Conservation (phyloP, 2,113 vertebrate species). For the Thalassarche chlororhynchos region DNA sequence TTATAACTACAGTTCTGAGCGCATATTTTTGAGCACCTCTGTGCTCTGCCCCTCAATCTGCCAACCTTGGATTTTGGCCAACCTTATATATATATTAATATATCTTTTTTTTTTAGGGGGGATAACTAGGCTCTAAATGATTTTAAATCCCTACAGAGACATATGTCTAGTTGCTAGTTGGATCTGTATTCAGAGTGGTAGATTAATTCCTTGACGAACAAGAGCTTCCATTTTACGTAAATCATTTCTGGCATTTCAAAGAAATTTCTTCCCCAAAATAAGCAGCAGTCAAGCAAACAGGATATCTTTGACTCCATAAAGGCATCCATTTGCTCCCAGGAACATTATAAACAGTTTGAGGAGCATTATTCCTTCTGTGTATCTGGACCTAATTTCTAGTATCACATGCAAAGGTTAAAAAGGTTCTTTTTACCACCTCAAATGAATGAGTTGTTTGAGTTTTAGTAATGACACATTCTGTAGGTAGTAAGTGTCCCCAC, state of each 20-base stretch:
- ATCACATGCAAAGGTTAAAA: not conserved
- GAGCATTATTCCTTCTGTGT: not conserved
- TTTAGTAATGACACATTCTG: not conserved
- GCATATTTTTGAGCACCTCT: not conserved
- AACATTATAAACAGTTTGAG: not conserved
- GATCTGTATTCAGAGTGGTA: not conserved
- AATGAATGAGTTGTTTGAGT: not conserved
- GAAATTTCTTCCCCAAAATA: not conserved
- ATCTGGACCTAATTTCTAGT: not conserved
- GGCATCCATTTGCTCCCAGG: not conserved
- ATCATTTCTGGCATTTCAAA: not conserved
- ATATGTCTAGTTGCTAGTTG: not conserved
- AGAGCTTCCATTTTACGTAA: not conserved
- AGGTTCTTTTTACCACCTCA: not conserved
- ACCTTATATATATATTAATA: not conserved
- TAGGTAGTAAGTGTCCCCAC: not conserved
- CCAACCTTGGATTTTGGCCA: not conserved
- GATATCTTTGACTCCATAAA: not conserved
- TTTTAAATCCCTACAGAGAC: not conserved
- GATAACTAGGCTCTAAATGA: not conserved
- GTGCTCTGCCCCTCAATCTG: not conserved
- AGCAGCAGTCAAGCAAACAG: not conserved
- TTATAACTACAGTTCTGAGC: not conserved
- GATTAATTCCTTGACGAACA: not conserved
- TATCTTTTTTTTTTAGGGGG: not conserved